Conservation (phyloP, 2,888 invertebrate species). For the Cylloceria caligata region DNA sequence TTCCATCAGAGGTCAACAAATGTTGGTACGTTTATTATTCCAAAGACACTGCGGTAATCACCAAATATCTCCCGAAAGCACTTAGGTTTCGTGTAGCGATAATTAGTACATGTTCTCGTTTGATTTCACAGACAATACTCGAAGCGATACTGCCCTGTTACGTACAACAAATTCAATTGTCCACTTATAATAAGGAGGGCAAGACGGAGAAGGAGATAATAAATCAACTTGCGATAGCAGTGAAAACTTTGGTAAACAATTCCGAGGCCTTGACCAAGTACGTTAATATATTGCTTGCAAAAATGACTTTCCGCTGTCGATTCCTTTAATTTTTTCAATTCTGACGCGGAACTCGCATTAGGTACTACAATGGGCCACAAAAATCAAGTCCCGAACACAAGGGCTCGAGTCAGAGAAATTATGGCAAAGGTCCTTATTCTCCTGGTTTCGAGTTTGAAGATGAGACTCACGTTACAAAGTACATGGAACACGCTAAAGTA, state of each 20-base stretch:
- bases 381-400: conserved; percentile 96
- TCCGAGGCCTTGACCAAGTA: conserved; percentile 98
- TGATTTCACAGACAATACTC: conserved; percentile 91
- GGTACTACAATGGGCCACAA: conserved; percentile 97
- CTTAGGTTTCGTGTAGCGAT: background rate
- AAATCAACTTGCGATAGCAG: conserved; percentile 96
- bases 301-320: background rate
- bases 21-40: conserved; percentile 89
- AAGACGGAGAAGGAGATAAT: conserved; percentile 97
- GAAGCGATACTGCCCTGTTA: conserved; percentile 99
- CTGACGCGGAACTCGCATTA: conserved; percentile 77
- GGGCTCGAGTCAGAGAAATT: conserved; percentile 95
- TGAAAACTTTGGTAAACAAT: conserved; percentile 97
- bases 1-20: conserved; percentile 95
- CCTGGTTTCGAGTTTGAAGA: conserved; percentile 95
- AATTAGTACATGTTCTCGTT: background rate
- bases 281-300: conserved; percentile 74
- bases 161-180: conserved; percentile 95
- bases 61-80: background rate
- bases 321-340: conserved; percentile 9
- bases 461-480: conserved; percentile 92
- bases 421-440: conserved; percentile 90
- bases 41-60: background rate
- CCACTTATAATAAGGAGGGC: conserved; percentile 95
- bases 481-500: conserved; percentile 91